A percentile compares a stretch with the other conserved stretches of the same genome.
Conservation (phyloP, 2,797 vertebrate species). For the Enoplosus armatus region DNA sequence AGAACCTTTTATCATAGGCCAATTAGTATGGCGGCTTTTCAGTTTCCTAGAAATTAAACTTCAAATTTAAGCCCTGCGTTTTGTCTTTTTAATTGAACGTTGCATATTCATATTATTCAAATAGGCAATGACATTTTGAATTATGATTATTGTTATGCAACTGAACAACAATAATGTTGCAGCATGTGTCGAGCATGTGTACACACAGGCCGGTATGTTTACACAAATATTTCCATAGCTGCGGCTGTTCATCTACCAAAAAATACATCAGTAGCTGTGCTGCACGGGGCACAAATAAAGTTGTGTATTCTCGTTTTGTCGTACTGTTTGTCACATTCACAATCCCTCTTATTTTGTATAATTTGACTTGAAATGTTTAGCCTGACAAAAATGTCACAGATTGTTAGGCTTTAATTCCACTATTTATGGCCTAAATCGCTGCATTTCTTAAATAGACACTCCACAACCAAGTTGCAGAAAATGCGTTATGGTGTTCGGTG, state of each 20-base stretch:
- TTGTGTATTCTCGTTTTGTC: background rate
- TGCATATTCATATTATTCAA: slow-evolving; percentile 19
- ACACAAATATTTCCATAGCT: slow-evolving; percentile 58
- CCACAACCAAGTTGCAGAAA: background rate
- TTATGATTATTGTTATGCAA: slow-evolving; percentile 46
- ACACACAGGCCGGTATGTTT: slow-evolving; percentile 48
- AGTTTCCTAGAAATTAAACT: slow-evolving; percentile 14
- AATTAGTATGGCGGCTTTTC: slow-evolving; percentile 25
- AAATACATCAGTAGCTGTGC: slow-evolving; percentile 16
- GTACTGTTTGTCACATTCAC: background rate
- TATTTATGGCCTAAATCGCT: background rate
- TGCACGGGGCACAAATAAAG: background rate
- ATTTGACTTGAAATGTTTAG: background rate
- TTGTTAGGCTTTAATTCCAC: background rate
- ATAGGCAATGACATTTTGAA: slow-evolving; percentile 40
- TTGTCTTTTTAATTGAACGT: slow-evolving; percentile 5
- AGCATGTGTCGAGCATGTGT: slow-evolving; percentile 66
- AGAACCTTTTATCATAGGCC: background rate
- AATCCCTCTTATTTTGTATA: background rate
- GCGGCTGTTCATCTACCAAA: slow-evolving; percentile 32
- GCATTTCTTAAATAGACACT: background rate
- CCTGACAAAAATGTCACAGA: background rate
- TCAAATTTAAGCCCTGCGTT: background rate
- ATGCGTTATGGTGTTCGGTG: background rate
- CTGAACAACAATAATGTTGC: slow-evolving; percentile 37